Percentiles rank a stretch among this genome's conserved stretches.
Evolutionary conservation across 2,888 invertebrate genomes (phyloP).

Genomic region (Hemicrepidius hirtus): DNA sequence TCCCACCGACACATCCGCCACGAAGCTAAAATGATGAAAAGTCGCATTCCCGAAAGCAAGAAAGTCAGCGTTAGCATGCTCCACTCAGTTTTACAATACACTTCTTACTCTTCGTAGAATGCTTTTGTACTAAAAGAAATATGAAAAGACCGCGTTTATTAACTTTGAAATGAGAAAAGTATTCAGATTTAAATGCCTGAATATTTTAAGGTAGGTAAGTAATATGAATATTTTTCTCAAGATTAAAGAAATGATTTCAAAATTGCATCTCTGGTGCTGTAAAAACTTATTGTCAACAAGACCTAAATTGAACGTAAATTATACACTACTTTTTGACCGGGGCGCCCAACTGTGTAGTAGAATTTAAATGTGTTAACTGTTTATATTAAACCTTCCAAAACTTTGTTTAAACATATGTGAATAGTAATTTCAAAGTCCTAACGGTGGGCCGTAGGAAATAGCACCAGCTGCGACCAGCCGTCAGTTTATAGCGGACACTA

Average conservation of each 20-base stretch:
- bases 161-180: slow-evolving; percentile 6
- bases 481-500: slow-evolving; percentile 55
- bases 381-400: slow-evolving; percentile 41
- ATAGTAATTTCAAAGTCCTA: slow-evolving; percentile 53
- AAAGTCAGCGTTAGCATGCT: slow-evolving; percentile 23
- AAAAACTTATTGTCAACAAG: too few relatives aligned
- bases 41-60: slow-evolving; percentile 20
- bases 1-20: slow-evolving; percentile 32
- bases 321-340: not conserved
- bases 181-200: not conserved
- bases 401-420: slow-evolving; percentile 40
- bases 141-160: slow-evolving; percentile 11
- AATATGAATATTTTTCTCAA: too few relatives aligned
- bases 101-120: slow-evolving; percentile 25
- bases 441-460: slow-evolving; percentile 52
- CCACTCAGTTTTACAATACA: slow-evolving; percentile 27
- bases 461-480: slow-evolving; percentile 56
- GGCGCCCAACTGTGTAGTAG: slow-evolving; percentile 3
- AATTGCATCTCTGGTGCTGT: slow-evolving; percentile 1
- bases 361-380: slow-evolving; percentile 43
- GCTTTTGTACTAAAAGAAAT: slow-evolving; percentile 19
- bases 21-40: slow-evolving; percentile 35
- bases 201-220: not conserved
- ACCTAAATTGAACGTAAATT: not conserved
- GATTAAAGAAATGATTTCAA: not conserved